phyloP scores from a whole-genome alignment of 1,140 invertebrate genomes.

The Anastatus disparis region DNA sequence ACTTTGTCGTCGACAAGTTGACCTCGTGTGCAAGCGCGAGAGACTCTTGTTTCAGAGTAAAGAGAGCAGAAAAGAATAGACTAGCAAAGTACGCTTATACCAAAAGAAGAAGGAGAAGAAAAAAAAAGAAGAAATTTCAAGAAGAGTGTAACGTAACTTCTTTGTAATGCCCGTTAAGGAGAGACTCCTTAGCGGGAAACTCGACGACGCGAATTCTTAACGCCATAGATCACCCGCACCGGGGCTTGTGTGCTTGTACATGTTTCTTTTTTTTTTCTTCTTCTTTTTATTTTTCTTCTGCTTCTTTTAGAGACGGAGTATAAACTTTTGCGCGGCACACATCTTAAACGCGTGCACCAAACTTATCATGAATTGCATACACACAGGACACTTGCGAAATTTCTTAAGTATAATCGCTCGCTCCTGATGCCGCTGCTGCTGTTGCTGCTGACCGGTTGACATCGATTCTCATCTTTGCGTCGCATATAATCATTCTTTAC shows the following conservation, averaged over 20 bases:
- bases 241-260: slow-evolving; percentile 5
- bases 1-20: slow-evolving; percentile 19
- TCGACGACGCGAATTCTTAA: slow-evolving; percentile 35
- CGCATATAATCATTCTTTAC: slow-evolving; percentile 19
- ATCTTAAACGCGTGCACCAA: not conserved
- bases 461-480: slow-evolving; percentile 38
- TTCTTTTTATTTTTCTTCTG: too few species aligned
- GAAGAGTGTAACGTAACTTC: slow-evolving; percentile 31
- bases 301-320: too few species aligned
- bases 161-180: slow-evolving; percentile 30
- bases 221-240: slow-evolving; percentile 15
- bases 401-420: slow-evolving; percentile 35
- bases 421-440: too few species aligned
- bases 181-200: slow-evolving; percentile 29
- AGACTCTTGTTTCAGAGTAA: too few species aligned
- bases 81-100: too few species aligned
- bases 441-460: slow-evolving; percentile 36
- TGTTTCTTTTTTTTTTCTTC: not conserved
- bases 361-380: not conserved
- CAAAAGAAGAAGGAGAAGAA: not conserved
- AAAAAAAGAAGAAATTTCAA: not conserved
- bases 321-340: not conserved
- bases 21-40: too few species aligned
- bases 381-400: slow-evolving; percentile 37
- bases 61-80: too few species aligned